These are phyloP conservation scores for Pocillopora grandis DNA, from an alignment of 92 coral and sea anemone species.

Conservation along the genomic window DNA sequence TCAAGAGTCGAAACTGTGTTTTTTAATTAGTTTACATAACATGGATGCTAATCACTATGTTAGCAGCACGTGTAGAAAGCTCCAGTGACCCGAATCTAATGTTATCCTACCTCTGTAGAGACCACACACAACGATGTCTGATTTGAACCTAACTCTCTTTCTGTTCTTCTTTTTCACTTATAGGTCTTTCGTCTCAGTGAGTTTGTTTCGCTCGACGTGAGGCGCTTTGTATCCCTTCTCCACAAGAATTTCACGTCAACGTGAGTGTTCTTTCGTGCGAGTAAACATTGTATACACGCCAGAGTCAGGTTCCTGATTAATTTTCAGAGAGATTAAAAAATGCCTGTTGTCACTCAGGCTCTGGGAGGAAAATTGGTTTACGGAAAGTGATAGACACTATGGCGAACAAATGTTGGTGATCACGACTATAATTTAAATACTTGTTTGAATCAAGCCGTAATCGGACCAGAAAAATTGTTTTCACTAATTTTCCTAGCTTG, in stretches of 20 bases:
- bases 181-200: constrained; percentile 94
- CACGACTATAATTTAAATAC: constrained; percentile 16
- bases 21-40: constrained; percentile 87
- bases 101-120: constrained; percentile 25
- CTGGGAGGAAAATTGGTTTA: constrained; percentile 50
- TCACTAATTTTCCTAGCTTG: constrained; percentile 1
- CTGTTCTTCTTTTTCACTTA: constrained; percentile 22
- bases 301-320: constrained; percentile 55
- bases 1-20: constrained; percentile 47
- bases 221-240: constrained; percentile 78
- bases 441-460: neutral
- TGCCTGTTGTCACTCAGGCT: constrained; percentile 48
- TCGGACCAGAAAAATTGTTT: neutral
- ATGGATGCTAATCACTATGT: constrained; percentile 69
- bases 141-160: constrained; percentile 26
- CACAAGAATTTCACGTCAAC: constrained; percentile 94
- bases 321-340: constrained; percentile 57
- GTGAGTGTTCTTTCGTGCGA: constrained; percentile 57
- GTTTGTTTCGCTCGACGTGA: constrained; percentile 87
- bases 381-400: constrained; percentile 42
- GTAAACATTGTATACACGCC: constrained; percentile 30
- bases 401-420: constrained; percentile 8
- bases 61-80: constrained; percentile 61
- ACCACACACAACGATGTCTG: constrained; percentile 50
- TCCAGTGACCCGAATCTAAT: constrained; percentile 55